Base-by-base conservation (phyloP, 2,797 vertebrate genomes). In the Alcedo quadribrachys region DNA sequence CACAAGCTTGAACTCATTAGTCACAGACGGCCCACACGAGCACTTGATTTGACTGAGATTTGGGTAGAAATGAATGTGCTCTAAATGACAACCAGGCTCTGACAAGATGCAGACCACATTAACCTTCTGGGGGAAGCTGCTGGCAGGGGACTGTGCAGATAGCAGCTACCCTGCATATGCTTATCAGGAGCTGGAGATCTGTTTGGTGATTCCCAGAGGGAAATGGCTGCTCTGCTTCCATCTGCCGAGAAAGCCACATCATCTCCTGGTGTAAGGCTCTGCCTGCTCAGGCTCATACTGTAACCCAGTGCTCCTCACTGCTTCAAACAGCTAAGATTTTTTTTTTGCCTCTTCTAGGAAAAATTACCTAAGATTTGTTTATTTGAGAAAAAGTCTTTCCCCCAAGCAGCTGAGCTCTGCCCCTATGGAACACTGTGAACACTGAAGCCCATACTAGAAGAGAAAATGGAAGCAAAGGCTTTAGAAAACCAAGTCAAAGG, bases 401-500 rank as follows among this genome's bases (percentile, higher is more conserved):
- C 42, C n/a, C 19, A 63, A 32, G 30, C 16, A 92, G 51, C 28
- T 82, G 90, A 92, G 78, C 62, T 90, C 62, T 85, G 69, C 51
- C 71, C 48, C 54, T 68, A 9, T 35, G 65, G 90, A 91, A 80
- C 3, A 0, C 40, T 51, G 20, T 51, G 40, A 77, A 76, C 85
- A 58, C 28, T 66, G 53, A 82, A 89, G 37, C 65, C 78, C 27
- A 4, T 55, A 84, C 76, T 0, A 84, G n/a, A 65, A 85, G 57
- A 90, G 46, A 48, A 89, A 81, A 85, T 28, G 67, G 50, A 93
- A 89, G 62, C 12, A 93, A 90, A 91, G n/a, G n/a, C 50, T 90
- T 90, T 42, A 91, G 54, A 82, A 86, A 91, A 61, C 37, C 68
- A 82, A 88, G 50, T 53, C 33, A 71, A 84, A 77, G 46, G 18